These are phyloP conservation scores for Bucco capensis DNA, from an alignment of 2,113 vertebrate genomes.

Conservation along the genomic window DNA sequence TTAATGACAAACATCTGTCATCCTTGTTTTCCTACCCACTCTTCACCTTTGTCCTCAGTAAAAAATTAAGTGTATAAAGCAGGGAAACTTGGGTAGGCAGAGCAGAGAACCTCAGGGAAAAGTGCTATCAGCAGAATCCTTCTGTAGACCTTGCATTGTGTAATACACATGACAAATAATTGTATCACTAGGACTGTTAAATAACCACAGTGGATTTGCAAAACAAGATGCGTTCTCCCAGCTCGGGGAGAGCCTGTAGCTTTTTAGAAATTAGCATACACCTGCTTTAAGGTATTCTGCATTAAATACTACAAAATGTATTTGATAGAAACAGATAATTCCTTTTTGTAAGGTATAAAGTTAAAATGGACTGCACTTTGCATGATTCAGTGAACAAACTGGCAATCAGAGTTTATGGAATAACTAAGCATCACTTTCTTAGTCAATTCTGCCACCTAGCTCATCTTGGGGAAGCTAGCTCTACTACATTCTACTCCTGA, in stretches of 20 bases:
- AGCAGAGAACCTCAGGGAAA: constrained; percentile 44
- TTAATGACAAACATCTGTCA: constrained; percentile 8
- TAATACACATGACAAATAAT: constrained; percentile 25
- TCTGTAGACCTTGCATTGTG: constrained; percentile 19
- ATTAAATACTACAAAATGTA: background rate
- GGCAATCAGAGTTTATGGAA: background rate
- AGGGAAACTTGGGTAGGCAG: background rate
- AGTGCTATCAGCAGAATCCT: constrained; percentile 20
- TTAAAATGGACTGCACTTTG: constrained; percentile 16
- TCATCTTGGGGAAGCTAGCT: background rate
- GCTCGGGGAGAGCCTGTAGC: background rate
- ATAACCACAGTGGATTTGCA: constrained; percentile 41
- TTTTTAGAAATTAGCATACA: constrained; percentile 6
- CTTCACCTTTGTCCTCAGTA: constrained; percentile 7
- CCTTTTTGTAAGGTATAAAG: constrained; percentile 24
- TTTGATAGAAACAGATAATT: constrained; percentile 32
- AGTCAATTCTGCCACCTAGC: constrained; percentile 53
- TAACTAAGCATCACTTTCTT: constrained; percentile 20
- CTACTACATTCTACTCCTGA: background rate
- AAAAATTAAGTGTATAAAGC: background rate
- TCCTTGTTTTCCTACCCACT: background rate
- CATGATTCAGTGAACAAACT: constrained; percentile 17
- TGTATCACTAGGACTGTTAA: constrained; percentile 42
- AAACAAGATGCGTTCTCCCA: constrained; percentile 1
- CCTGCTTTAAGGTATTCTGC: constrained; percentile 18